A percentile compares a stretch with the other conserved stretches of the same genome.
Evolutionary conservation across 2,113 vertebrate genomes (phyloP).

Genomic region (Phoxinus phoxinus): DNA sequence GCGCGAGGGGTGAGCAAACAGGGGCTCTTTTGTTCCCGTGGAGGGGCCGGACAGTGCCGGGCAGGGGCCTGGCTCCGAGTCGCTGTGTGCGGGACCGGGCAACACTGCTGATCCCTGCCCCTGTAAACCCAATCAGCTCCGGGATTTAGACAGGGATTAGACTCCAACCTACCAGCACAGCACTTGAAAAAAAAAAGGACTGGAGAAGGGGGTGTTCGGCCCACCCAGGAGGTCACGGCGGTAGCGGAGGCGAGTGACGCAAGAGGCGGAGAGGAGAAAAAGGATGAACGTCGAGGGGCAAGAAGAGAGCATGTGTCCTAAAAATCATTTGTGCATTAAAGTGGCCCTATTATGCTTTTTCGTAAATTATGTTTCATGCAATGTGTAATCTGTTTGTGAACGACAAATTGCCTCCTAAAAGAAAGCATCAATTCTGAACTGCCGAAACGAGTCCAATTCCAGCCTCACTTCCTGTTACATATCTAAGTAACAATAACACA

Average conservation of each 20-base stretch:
- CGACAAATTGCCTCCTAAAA: too few species aligned
- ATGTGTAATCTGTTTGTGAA: too few species aligned
- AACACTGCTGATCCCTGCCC: constrained; percentile 77
- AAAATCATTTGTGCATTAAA: not conserved
- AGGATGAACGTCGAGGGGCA: not conserved
- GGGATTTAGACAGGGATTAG: constrained; percentile 81
- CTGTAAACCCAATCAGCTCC: constrained; percentile 73
- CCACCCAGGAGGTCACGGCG: constrained; percentile 78
- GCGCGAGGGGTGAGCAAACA: constrained; percentile 83
- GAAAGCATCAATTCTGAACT: too few species aligned
- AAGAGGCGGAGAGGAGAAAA: not conserved
- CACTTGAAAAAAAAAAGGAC: constrained; percentile 62
- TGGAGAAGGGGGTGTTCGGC: constrained; percentile 53
- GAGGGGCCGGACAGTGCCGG: constrained; percentile 67
- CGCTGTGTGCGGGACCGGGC: constrained; percentile 74
- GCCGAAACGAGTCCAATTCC: too few species aligned
- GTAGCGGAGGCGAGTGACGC: constrained; percentile 6
- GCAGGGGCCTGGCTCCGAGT: constrained; percentile 46
- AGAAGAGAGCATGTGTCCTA: not conserved
- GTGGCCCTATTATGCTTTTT: too few species aligned
- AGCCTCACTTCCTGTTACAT: too few species aligned
- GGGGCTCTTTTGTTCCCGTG: constrained; percentile 86
- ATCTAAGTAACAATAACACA: too few species aligned
- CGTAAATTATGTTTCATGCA: too few species aligned
- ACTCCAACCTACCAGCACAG: constrained; percentile 66